Evolutionary conservation across 2,888 invertebrate species (phyloP).

Genomic region (Malthinus flaveolus): DNA sequence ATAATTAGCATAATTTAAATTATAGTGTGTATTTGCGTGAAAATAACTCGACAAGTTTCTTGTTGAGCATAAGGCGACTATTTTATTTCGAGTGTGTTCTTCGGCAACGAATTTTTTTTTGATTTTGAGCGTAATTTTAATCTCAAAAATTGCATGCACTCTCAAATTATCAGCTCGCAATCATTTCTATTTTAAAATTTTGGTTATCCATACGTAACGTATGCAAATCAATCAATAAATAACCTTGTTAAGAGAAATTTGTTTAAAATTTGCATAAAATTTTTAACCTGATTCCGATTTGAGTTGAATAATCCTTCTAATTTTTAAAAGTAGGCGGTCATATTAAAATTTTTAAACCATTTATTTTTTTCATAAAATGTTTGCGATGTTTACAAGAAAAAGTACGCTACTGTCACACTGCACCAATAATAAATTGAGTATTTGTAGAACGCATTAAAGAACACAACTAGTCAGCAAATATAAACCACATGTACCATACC

Average conservation of each 20-base stretch:
- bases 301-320: slow-evolving; percentile 5
- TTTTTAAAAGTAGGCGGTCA: slow-evolving; percentile 1
- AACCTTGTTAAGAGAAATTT: slow-evolving; percentile 2
- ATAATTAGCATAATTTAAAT: not conserved
- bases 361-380: no score
- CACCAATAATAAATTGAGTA: slow-evolving; percentile 1
- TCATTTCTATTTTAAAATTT: no score
- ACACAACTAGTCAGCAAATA: slow-evolving; percentile 3
- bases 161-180: no score
- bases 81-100: no score
- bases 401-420: not conserved
- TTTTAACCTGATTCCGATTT: slow-evolving; percentile 6
- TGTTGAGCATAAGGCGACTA: no score
- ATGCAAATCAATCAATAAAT: slow-evolving; percentile 5
- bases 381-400: not conserved
- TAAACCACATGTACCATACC: slow-evolving; percentile 14
- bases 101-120: no score
- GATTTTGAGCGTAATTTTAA: no score
- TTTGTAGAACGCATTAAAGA: slow-evolving; percentile 7
- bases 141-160: no score
- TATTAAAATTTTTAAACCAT: not conserved
- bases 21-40: no score
- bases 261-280: slow-evolving; percentile 5
- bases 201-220: not conserved
- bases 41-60: no score